Evolutionary conservation across 2,888 invertebrate genomes (phyloP).

Genomic region (Ellobium chinense): DNA sequence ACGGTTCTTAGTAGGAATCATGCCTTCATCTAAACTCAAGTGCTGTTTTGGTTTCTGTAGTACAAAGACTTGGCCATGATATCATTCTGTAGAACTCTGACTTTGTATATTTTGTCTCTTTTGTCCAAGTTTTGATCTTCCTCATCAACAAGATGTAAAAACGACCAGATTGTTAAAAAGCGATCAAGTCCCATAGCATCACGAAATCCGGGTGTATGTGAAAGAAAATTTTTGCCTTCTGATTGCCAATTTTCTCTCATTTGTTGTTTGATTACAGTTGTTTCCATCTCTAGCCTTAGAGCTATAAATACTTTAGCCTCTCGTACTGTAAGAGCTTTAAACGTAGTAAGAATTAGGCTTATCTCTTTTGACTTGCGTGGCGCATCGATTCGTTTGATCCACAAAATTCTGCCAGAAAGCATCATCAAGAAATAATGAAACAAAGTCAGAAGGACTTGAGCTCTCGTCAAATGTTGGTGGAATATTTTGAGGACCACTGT

Average conservation of each 20-base stretch:
- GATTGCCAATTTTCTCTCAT: slow-evolving; percentile 45
- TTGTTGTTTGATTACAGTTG: no score
- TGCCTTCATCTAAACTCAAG: slow-evolving; percentile 48
- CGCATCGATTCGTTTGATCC: no score
- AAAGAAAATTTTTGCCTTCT: slow-evolving; percentile 36
- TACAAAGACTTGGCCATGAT: slow-evolving; percentile 33
- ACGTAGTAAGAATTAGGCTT: no score
- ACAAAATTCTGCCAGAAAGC: no score
- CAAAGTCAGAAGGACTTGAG: no score
- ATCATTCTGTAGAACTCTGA: slow-evolving; percentile 21
- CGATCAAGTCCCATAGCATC: slow-evolving; percentile 43
- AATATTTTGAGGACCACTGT: no score
- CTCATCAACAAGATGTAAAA: slow-evolving; percentile 50
- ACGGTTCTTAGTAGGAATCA: slow-evolving; percentile 50
- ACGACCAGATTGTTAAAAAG: slow-evolving; percentile 50
- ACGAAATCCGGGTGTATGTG: slow-evolving; percentile 45
- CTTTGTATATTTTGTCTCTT: slow-evolving; percentile 51
- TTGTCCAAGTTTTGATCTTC: slow-evolving; percentile 38
- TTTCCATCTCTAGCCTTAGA: no score
- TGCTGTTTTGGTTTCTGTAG: slow-evolving; percentile 32
- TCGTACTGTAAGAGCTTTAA: no score
- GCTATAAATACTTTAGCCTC: no score
- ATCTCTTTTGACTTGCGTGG: no score
- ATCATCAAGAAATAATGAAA: no score
- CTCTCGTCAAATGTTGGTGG: no score